phyloP scores from a whole-genome alignment of 2,888 invertebrate genomes.

The Xanthorhoe designata region DNA sequence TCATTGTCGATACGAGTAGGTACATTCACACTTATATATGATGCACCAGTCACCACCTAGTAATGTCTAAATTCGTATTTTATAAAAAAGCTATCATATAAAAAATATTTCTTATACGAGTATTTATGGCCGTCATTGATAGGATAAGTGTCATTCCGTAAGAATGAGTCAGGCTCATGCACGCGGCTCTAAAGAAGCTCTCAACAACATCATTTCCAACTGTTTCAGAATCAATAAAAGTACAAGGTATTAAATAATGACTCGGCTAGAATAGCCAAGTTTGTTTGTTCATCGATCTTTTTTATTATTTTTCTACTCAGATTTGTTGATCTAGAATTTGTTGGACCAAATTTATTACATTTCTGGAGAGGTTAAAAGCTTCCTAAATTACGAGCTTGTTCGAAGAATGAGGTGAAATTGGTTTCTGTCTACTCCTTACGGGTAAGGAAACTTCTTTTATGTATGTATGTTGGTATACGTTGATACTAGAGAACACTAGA shows the following conservation, averaged over 20 bases:
- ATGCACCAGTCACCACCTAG: constrained; percentile 18
- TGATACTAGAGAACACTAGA: neutral
- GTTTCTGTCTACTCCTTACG: too few relatives aligned
- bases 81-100: constrained; percentile 29
- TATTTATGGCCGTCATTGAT: constrained; percentile 44
- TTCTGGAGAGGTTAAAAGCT: too few relatives aligned
- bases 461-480: too few relatives aligned
- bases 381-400: too few relatives aligned
- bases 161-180: constrained; percentile 44
- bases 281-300: constrained; percentile 14
- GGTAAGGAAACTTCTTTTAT: too few relatives aligned
- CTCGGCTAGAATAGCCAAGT: constrained; percentile 8
- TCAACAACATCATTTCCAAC: constrained; percentile 31
- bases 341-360: neutral
- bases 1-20: neutral
- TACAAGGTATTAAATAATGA: neutral
- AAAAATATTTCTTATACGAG: constrained; percentile 30
- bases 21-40: neutral
- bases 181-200: constrained; percentile 23
- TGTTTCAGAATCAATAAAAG: constrained; percentile 34
- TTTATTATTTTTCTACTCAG: too few relatives aligned
- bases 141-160: constrained; percentile 38
- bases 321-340: neutral
- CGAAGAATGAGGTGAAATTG: too few relatives aligned
- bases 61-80: constrained; percentile 24